Base-by-base conservation (phyloP, 2,113 vertebrate genomes). In the Camelus bactrianus region DNA sequence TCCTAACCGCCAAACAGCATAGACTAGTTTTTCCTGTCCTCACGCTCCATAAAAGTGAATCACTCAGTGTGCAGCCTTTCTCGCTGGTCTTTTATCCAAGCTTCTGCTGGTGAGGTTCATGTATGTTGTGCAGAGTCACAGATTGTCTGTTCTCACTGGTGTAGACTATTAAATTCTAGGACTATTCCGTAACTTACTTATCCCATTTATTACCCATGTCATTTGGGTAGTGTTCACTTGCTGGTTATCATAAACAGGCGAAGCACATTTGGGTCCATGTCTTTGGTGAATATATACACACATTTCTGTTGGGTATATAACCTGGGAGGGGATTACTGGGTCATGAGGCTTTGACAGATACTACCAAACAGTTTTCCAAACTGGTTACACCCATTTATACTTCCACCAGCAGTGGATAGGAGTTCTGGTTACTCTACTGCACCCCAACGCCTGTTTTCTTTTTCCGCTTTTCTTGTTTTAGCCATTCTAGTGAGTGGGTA, bases 21-120 rank as follows among this genome's bases (percentile, higher is more conserved):
- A 50, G 79, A 73, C 81, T 79, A 26, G 48, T 86, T 94, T 69
- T 87, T 87, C 80, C 56, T 79, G 69, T 30, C 93, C 87, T 38
- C 89, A 38, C 64, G 52, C 72, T 79, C 79, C 48, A 79, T 6
- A 67, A 73, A 96, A 91, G 67, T 58, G 28, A 93, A 91, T 54
- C n/a, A 35, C 16, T 69, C 24, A 38, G 62, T 22, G 77, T 32
- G 26, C 10, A 24, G 30, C 52, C 82, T 72, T 80, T 54, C 85
- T 50, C n/a, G 62, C 30, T 35, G 32, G 60, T 67, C 62, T 69
- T 48, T 58, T 30, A 91, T 14, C 52, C 60, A 73, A 17, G 10
- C 35, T n/a, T 17, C 26, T 2, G 14, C 11, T 56, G 46, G 56
- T 38, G 16, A 69, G 26, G 28, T 17, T 35, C 22, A 38, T 14